Conservation (phyloP, 2,797 vertebrate genomes). For the Pipistrellus kuhlii region DNA sequence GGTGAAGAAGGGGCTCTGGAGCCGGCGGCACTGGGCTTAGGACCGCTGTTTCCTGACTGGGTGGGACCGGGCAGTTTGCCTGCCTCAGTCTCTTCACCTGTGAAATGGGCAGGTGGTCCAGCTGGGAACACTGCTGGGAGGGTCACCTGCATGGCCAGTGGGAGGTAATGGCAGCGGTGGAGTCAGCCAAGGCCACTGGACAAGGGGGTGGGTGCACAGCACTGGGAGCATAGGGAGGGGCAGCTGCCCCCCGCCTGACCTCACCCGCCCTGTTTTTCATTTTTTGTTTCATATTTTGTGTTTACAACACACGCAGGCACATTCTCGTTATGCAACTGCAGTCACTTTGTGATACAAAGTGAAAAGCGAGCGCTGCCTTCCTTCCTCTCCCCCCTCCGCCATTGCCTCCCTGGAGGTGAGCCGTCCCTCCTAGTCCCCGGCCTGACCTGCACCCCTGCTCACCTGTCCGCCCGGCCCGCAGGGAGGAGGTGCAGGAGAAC, state of each 20-base stretch:
- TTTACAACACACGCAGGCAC: neutral
- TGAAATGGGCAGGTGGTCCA: neutral
- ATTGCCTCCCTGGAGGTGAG: neutral
- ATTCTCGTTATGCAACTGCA: neutral
- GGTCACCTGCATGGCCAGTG: neutral
- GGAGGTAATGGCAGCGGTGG: neutral
- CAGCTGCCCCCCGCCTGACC: neutral
- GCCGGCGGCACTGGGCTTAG: neutral
- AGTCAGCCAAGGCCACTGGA: neutral
- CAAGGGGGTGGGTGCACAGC: neutral
- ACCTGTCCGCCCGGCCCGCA: slow-evolving; percentile 69
- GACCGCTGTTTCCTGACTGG: neutral
- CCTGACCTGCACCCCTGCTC: neutral
- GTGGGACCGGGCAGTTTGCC: neutral
- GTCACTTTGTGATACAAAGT: neutral
- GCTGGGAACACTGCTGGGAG: neutral
- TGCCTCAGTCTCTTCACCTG: neutral
- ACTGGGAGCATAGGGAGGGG: neutral
- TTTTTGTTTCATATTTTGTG: neutral
- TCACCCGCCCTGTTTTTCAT: neutral
- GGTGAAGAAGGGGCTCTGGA: neutral
- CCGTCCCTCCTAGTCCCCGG: no score
- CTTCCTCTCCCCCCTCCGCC: neutral
- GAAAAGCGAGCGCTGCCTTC: neutral
- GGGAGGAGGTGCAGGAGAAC: slow-evolving; percentile 97